phyloP scores from a whole-genome alignment of 2,113 vertebrate genomes.

The Caloenas nicobarica region DNA sequence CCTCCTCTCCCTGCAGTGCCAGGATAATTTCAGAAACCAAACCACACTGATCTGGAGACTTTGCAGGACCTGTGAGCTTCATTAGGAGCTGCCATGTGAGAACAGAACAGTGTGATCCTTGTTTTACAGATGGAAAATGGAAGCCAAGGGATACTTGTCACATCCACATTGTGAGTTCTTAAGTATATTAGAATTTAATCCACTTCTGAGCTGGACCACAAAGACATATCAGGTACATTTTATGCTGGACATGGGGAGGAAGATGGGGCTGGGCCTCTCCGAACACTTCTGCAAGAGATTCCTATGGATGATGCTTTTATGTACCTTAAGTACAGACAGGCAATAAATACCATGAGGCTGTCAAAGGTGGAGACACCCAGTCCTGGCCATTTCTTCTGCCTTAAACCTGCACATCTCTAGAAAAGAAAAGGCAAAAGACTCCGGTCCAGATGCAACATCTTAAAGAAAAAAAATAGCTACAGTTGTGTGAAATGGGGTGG shows the following conservation, averaged over 20 bases:
- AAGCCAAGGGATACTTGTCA: background rate
- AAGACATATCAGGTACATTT: background rate
- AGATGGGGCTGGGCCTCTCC: background rate
- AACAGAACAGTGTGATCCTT: background rate
- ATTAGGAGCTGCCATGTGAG: background rate
- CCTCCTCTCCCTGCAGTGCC: background rate
- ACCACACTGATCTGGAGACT: background rate
- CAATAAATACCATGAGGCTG: background rate
- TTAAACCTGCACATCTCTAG: background rate
- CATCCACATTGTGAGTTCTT: background rate
- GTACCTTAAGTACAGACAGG: background rate
- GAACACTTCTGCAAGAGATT: background rate
- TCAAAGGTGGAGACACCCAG: background rate
- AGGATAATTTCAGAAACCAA: background rate
- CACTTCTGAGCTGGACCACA: background rate
- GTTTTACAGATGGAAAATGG: background rate
- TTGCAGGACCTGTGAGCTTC: background rate
- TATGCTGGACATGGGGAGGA: background rate
- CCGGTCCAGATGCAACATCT: conserved; percentile 27
- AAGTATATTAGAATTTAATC: background rate
- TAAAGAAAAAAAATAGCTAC: background rate
- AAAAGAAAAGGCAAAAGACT: background rate
- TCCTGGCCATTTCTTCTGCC: background rate
- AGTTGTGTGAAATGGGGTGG: background rate
- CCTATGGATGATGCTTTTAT: background rate